Evolutionary conservation across 2,797 vertebrate species (phyloP).

Genomic region (Trematomus bernacchii): DNA sequence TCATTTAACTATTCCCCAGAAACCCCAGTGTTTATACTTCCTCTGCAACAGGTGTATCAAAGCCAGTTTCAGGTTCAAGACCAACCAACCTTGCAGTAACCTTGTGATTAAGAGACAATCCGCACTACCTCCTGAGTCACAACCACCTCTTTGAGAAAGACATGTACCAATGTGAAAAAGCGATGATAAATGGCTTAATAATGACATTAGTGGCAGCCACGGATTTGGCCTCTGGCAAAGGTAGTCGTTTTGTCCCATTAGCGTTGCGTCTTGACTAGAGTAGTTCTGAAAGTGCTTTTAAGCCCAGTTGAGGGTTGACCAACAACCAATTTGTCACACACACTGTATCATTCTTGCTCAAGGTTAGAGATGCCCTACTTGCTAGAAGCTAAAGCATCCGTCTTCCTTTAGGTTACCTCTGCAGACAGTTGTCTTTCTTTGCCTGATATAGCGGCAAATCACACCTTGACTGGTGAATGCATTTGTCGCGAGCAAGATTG

Average conservation of each 20-base stretch:
- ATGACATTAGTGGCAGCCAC: constrained; percentile 19
- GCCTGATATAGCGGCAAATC: constrained; percentile 21
- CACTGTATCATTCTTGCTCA: constrained; percentile 38
- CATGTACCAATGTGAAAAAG: constrained; percentile 11
- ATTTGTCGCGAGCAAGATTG: not conserved
- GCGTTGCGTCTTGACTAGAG: constrained; percentile 14
- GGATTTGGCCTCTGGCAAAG: constrained; percentile 18
- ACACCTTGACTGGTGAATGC: not conserved
- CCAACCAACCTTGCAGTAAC: constrained; percentile 5
- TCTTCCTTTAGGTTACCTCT: constrained; percentile 36
- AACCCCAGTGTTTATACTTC: not conserved
- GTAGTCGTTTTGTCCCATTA: constrained; percentile 30
- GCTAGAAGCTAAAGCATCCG: constrained; percentile 32
- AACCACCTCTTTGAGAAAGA: constrained; percentile 3
- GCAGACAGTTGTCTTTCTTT: constrained; percentile 27
- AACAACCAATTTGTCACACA: constrained; percentile 32
- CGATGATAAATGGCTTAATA: constrained; percentile 55
- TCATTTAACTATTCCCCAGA: not conserved
- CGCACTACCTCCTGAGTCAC: not conserved
- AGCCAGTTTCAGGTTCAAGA: constrained; percentile 7
- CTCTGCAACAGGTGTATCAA: not conserved
- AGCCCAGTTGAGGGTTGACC: constrained; percentile 40
- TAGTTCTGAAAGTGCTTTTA: constrained; percentile 30
- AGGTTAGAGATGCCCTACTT: constrained; percentile 25
- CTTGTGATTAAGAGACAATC: constrained; percentile 7